Evolutionary conservation across 1,140 invertebrate species (phyloP), one percentile per base, ranked within the genome.

Genomic region (Drosophila quadrilineata): DNA sequence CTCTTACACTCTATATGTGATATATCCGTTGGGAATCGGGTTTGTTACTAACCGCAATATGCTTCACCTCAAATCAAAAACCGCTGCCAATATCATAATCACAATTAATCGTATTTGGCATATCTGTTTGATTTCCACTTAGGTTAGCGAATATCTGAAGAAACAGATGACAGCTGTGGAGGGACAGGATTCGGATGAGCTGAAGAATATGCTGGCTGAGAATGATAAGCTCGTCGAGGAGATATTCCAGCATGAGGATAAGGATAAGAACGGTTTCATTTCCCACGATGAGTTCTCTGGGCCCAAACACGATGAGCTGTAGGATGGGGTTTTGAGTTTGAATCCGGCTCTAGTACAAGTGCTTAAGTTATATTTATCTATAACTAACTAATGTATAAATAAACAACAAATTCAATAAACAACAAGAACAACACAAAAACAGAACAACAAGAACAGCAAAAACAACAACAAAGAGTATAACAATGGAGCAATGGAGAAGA

Each of bases 191-290:
- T 94, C 92, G 45, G 95, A 96, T 6, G 95, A 96, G 76, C 92
- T 96, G 62, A 95, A 96, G 82, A 95, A 95, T 77, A 96, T 97
- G 94, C 85, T 97, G 21, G 94, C 94, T 45, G 96, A 97, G 79
- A 95, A 98, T 89, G 96, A 98, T 88, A 97, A 98, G 89, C 92
- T 98, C 14, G 95, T 98, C 1, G 96, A 98, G 88, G 97, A 98
- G 86, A 98, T 98, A 69, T 98, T 99, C 93, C 95, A 98, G 89
- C 97, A 98, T 88, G 97, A 99, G 91, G 97, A 98, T 89, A 96
- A 96, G 89, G 96, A 98, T 90, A 97, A 96, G 90, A 97, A 98
- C 87, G 98, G 97, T 26, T 97, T 94, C 91, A 99, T 99, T 73
- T 98, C 96, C 48, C 95, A 97, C 90, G 96, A 97, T 21, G 98